Percentiles rank a stretch among this genome's conserved stretches.
phyloP scores from a whole-genome alignment of 1,140 invertebrate species.

The Scaptomyza montana region DNA sequence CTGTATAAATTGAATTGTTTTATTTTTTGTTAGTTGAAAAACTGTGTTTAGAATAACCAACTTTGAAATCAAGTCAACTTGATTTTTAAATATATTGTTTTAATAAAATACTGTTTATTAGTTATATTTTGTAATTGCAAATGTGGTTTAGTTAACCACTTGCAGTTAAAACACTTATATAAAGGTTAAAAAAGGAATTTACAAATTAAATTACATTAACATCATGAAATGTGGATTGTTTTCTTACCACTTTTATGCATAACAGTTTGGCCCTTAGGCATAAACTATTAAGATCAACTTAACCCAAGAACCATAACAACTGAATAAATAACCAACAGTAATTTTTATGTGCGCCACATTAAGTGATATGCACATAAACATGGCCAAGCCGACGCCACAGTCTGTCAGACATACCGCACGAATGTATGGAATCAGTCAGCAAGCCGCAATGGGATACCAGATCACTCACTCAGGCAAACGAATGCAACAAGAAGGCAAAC shows the following conservation, averaged over 20 bases:
- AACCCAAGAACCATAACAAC: conserved; percentile 2
- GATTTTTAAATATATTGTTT: too few species aligned
- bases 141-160: too few species aligned
- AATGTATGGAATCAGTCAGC: conserved; percentile 11
- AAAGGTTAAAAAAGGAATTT: too few species aligned
- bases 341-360: background rate
- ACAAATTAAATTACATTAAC: background rate
- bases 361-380: conserved; percentile 11
- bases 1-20: conserved; percentile 42
- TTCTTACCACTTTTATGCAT: background rate
- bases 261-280: background rate
- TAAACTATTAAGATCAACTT: conserved; percentile 1
- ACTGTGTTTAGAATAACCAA: background rate
- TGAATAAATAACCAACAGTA: conserved; percentile 16
- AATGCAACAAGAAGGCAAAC: background rate
- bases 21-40: conserved; percentile 16
- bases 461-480: conserved; percentile 11
- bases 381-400: background rate
- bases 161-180: too few species aligned
- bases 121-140: too few species aligned
- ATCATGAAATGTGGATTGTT: too few species aligned
- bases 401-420: background rate
- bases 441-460: background rate
- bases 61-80: conserved; percentile 11
- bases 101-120: too few species aligned